Conservation (phyloP, 2,888 invertebrate species). For the Eupithecia dodoneata region DNA sequence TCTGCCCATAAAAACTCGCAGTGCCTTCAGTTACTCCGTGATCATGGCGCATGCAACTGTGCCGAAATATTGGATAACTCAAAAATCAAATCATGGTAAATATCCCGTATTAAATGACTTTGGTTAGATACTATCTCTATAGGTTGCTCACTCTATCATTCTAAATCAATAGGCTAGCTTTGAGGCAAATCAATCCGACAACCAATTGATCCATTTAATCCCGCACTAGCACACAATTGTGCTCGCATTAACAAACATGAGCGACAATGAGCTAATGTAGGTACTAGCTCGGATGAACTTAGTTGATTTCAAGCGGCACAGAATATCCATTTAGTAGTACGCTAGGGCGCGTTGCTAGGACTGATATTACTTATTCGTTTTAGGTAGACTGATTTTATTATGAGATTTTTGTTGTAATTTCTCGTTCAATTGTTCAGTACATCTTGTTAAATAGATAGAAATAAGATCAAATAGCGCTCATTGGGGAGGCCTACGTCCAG, state of each 20-base stretch:
- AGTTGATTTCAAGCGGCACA: not conserved
- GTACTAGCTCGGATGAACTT: not conserved
- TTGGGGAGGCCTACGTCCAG: too few species aligned
- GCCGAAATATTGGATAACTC: too few species aligned
- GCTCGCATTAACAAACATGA: not conserved
- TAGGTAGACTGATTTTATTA: not conserved
- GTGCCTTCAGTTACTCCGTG: too few species aligned
- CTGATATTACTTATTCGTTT: not conserved
- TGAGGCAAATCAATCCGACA: not conserved
- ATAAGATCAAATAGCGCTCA: too few species aligned
- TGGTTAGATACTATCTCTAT: not conserved
- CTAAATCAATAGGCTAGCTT: constrained; percentile 6
- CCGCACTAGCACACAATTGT: not conserved
- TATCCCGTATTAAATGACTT: too few species aligned
- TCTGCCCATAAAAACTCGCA: too few species aligned
- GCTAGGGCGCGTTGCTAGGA: not conserved
- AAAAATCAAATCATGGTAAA: too few species aligned
- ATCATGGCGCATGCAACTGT: too few species aligned
- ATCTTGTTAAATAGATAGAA: too few species aligned
- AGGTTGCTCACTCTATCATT: not conserved
- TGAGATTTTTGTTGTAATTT: not conserved
- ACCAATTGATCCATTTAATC: constrained; percentile 9
- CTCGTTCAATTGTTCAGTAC: too few species aligned
- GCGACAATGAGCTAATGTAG: constrained; percentile 13
- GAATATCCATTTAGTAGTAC: too few species aligned